A percentile compares a stretch with the other conserved stretches of the same genome.
phyloP scores from a whole-genome alignment of 2,888 invertebrate species.

The Argynnis bischoffii region DNA sequence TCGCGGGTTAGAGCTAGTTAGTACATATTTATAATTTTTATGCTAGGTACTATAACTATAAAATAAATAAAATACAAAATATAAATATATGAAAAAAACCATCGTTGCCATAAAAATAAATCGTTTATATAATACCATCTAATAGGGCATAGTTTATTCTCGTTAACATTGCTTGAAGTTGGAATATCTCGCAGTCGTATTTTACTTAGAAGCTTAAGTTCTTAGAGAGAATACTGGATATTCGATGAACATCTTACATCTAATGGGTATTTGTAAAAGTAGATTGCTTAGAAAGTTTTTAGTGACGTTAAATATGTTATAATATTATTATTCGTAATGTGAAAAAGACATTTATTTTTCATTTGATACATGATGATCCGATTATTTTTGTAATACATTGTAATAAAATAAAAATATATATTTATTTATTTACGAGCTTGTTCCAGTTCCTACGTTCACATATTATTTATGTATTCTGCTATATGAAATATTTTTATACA shows the following conservation, averaged over 20 bases:
- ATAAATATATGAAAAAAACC: background rate
- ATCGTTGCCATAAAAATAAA: background rate
- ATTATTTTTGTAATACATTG: too few relatives aligned
- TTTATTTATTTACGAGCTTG: too few relatives aligned
- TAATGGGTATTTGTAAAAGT: slow-evolving; percentile 18
- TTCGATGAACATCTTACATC: slow-evolving; percentile 26
- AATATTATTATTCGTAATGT: background rate
- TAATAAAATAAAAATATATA: too few relatives aligned
- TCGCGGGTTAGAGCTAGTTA: too few relatives aligned
- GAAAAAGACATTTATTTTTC: background rate
- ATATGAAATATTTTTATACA: too few relatives aligned
- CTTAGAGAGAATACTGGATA: slow-evolving; percentile 22
- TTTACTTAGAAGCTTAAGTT: slow-evolving; percentile 32
- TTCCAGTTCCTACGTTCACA: too few relatives aligned
- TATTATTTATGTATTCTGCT: too few relatives aligned
- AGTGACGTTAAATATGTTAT: slow-evolving; percentile 10
- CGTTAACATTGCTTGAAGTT: slow-evolving; percentile 18
- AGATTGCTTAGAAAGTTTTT: slow-evolving; percentile 13
- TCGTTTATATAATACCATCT: background rate
- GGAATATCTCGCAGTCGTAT: slow-evolving; percentile 28
- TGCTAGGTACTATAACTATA: too few relatives aligned
- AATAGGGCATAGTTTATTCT: slow-evolving; percentile 13
- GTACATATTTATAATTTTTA: too few relatives aligned
- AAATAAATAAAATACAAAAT: background rate
- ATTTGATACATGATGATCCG: background rate